phyloP scores from a whole-genome alignment of 1,140 invertebrate genomes.

The Trichoplusia ni region DNA sequence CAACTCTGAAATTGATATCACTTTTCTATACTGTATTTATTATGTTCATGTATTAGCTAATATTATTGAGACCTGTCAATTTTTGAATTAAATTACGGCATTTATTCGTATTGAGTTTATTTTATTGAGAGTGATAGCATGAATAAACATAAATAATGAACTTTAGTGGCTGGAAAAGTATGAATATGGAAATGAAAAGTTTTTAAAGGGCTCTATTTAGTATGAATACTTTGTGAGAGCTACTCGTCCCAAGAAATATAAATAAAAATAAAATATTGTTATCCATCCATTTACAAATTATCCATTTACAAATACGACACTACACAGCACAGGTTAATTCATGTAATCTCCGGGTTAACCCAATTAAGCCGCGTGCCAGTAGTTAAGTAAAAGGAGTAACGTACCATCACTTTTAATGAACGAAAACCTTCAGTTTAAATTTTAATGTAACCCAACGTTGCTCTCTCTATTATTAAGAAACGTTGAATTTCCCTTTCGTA shows the following conservation, averaged over 20 bases:
- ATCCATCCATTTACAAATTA: background rate
- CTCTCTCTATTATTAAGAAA: conserved; percentile 5
- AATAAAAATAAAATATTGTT: conserved; percentile 2
- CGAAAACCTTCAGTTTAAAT: background rate
- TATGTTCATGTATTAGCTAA: no score
- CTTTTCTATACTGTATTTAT: no score
- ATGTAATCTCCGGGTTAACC: conserved; percentile 4
- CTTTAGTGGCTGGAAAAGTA: no score
- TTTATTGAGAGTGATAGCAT: no score
- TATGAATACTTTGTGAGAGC: no score
- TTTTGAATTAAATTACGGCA: no score
- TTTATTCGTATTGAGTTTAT: no score
- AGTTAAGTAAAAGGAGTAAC: conserved; percentile 1
- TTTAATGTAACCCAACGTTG: background rate
- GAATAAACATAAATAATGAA: no score
- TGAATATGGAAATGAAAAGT: no score
- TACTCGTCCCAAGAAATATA: background rate
- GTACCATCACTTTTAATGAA: conserved; percentile 24
- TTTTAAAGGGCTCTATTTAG: no score
- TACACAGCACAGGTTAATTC: background rate
- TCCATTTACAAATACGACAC: background rate
- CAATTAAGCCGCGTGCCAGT: conserved; percentile 12
- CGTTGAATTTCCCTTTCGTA: background rate
- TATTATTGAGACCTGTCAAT: no score
- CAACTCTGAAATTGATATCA: no score